These are phyloP conservation scores for Paramormyrops hopkinsi DNA, from an alignment of 2,797 vertebrate species.

Conservation along the genomic window DNA sequence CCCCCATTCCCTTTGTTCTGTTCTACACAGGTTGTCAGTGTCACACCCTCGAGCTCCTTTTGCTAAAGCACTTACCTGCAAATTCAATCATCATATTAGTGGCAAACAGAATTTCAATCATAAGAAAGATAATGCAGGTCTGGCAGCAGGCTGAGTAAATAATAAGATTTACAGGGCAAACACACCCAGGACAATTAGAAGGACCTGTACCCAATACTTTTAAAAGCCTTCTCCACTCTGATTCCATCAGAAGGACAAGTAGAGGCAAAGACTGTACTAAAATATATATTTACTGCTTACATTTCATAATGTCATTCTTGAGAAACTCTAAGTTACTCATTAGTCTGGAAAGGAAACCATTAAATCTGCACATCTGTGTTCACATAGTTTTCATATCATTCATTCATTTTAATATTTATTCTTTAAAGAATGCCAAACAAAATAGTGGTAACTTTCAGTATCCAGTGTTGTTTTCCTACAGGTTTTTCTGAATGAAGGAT, in stretches of 20 bases:
- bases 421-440: background rate
- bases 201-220: slow-evolving; percentile 72
- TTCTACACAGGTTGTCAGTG: slow-evolving; percentile 47
- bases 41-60: slow-evolving; percentile 61
- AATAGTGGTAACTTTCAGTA: background rate
- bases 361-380: background rate
- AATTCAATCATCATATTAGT: slow-evolving; percentile 72
- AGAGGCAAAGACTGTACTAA: slow-evolving; percentile 53
- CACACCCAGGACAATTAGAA: slow-evolving; percentile 58
- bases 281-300: slow-evolving; percentile 75
- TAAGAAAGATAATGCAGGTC: slow-evolving; percentile 66
- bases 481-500: background rate
- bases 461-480: background rate
- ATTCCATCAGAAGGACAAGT: slow-evolving; percentile 61
- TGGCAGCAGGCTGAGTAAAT: slow-evolving; percentile 62
- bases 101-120: slow-evolving; percentile 67
- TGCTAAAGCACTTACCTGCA: slow-evolving; percentile 62
- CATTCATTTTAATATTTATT: background rate
- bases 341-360: background rate
- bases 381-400: background rate
- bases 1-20: slow-evolving; percentile 53
- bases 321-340: slow-evolving; percentile 42
- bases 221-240: slow-evolving; percentile 69
- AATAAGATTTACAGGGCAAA: slow-evolving; percentile 70
- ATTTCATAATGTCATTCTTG: slow-evolving; percentile 56